A percentile compares a stretch with the other conserved stretches of the same genome.
Conservation (phyloP, 2,888 invertebrate species). For the Tromatobia lineatoria region DNA sequence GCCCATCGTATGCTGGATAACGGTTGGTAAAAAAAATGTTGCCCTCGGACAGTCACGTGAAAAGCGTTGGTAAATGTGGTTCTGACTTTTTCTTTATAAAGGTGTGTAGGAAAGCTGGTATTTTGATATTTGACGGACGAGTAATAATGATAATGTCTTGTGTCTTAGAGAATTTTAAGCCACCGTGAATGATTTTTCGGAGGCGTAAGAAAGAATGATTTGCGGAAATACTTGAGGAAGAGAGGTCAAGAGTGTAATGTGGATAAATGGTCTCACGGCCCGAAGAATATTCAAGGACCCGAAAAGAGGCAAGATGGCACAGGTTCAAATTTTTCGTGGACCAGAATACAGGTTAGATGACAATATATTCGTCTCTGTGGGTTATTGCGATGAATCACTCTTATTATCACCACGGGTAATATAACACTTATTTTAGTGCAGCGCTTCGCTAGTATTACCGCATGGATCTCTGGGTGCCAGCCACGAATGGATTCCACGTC, state of each 20-base stretch:
- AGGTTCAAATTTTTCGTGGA: slow-evolving; percentile 63
- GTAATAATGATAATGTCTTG: slow-evolving; percentile 8
- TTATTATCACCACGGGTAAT: slow-evolving; percentile 66
- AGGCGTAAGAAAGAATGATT: slow-evolving; percentile 12
- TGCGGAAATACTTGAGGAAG: slow-evolving; percentile 30
- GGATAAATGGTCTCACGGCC: slow-evolving; percentile 31
- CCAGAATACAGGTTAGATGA: slow-evolving; percentile 54
- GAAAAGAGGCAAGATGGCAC: slow-evolving; percentile 55
- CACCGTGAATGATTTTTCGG: slow-evolving; percentile 34
- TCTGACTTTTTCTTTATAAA: not conserved
- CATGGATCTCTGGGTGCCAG: slow-evolving; percentile 58
- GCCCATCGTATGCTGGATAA: not conserved
- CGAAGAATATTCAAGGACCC: slow-evolving; percentile 31
- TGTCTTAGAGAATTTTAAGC: slow-evolving; percentile 8
- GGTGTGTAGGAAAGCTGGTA: not conserved
- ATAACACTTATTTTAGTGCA: slow-evolving; percentile 56
- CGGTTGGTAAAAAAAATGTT: not conserved
- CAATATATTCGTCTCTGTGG: slow-evolving; percentile 39
- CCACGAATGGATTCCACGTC: slow-evolving; percentile 68
- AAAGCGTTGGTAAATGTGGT: not conserved
- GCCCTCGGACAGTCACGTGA: not conserved
- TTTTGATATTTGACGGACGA: not conserved
- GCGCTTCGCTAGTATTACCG: slow-evolving; percentile 47
- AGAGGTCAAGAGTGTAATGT: slow-evolving; percentile 33
- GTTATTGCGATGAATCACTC: slow-evolving; percentile 66